Percentiles rank a stretch among this genome's conserved stretches.
phyloP scores from a whole-genome alignment of 2,113 vertebrate genomes.

The Thinocorus orbignyianus region DNA sequence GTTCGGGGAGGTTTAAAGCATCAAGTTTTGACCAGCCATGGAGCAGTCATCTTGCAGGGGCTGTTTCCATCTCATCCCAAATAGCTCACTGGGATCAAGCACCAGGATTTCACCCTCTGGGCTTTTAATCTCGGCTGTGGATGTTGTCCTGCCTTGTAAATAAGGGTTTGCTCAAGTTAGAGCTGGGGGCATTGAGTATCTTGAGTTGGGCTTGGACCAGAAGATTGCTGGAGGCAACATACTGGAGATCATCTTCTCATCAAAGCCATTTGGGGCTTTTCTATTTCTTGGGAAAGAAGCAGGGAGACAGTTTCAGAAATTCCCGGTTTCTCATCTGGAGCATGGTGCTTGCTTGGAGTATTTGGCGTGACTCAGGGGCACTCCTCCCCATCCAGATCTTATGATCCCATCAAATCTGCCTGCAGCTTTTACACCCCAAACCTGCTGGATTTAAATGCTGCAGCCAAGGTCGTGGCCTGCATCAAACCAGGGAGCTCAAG shows the following conservation, averaged over 20 bases:
- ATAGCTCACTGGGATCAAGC: not conserved
- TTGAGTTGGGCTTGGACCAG: not conserved
- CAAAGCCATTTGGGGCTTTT: not conserved
- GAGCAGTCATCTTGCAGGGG: not conserved
- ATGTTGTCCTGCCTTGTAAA: not conserved
- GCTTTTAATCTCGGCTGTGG: not conserved
- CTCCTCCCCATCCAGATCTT: not conserved
- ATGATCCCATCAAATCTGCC: not conserved
- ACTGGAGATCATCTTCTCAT: not conserved
- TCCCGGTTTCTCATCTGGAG: not conserved
- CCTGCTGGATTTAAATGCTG: not conserved
- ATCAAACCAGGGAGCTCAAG: not conserved
- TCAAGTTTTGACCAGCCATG: rapidly evolving
- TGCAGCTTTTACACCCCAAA: not conserved
- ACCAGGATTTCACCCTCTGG: not conserved
- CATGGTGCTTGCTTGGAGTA: rapidly evolving
- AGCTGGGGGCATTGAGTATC: not conserved
- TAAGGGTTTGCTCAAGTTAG: not conserved
- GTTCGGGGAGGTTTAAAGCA: not conserved
- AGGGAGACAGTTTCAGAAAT: not conserved
- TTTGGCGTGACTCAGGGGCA: not conserved
- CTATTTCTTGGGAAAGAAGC: not conserved
- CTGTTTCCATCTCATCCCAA: not conserved
- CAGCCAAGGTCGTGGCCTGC: not conserved
- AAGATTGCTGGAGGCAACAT: not conserved